These are phyloP conservation scores for Prionailurus viverrinus DNA, from an alignment of 2,113 vertebrate species.

Conservation along the genomic window DNA sequence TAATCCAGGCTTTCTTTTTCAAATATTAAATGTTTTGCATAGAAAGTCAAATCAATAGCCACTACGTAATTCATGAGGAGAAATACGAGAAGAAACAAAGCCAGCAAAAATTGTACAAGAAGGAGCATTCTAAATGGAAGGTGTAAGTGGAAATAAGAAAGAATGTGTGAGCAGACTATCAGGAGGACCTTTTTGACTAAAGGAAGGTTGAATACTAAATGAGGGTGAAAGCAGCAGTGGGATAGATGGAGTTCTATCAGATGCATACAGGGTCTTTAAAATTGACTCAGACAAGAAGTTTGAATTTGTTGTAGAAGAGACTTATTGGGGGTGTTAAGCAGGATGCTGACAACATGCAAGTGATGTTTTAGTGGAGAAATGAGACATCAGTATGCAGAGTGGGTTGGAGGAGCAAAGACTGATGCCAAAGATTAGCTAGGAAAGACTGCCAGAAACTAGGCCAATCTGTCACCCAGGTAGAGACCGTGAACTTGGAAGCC, in stretches of 20 bases:
- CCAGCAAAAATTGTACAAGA: constrained; percentile 33
- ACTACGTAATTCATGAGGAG: neutral
- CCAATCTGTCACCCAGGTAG: neutral
- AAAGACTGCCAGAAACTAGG: neutral
- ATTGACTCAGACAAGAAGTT: neutral
- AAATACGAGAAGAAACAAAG: neutral
- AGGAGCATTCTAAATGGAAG: neutral
- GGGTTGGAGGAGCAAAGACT: neutral
- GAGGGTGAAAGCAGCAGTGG: neutral
- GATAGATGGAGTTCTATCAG: neutral
- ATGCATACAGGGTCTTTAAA: neutral
- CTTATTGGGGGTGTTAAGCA: neutral
- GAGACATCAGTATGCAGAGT: neutral
- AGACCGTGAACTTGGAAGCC: constrained; percentile 13
- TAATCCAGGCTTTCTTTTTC: constrained; percentile 52
- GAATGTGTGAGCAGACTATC: neutral
- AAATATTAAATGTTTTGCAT: constrained; percentile 6
- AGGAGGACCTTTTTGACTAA: neutral
- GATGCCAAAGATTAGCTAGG: neutral
- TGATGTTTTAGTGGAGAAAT: neutral
- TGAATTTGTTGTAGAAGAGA: constrained; percentile 19
- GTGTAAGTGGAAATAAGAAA: neutral
- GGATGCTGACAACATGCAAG: neutral
- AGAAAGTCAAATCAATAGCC: neutral
- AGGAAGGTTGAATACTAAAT: neutral